phyloP scores from a whole-genome alignment of 2,113 vertebrate genomes.

The Ictidomys tridecemlineatus region DNA sequence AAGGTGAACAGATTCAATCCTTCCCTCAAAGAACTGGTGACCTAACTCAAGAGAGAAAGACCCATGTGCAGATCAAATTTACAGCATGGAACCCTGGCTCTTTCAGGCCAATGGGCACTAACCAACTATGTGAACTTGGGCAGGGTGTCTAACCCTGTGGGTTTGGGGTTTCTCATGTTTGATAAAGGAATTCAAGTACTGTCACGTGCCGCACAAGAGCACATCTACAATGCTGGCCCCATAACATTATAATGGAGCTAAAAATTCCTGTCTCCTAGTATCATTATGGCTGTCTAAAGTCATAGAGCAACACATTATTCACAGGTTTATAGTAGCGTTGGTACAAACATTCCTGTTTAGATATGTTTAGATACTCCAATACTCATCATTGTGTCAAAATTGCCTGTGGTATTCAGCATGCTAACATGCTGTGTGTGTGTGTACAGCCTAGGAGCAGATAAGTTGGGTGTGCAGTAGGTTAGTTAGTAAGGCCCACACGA shows the following conservation, averaged over 20 bases:
- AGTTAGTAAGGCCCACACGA: not conserved
- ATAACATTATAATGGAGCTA: not conserved
- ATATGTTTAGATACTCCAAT: not conserved
- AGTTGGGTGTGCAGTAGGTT: not conserved
- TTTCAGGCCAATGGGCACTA: not conserved
- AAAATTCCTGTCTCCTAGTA: not conserved
- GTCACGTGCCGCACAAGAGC: not conserved
- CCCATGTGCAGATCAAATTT: not conserved
- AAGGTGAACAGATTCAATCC: not conserved
- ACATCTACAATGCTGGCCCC: not conserved
- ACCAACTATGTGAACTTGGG: not conserved
- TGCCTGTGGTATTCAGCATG: not conserved
- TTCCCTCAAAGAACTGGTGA: not conserved
- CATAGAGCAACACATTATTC: not conserved
- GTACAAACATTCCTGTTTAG: not conserved
- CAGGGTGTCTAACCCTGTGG: not conserved
- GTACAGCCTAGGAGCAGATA: not conserved
- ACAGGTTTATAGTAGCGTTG: not conserved
- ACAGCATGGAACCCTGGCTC: not conserved
- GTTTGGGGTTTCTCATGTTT: not conserved
- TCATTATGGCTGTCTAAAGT: not conserved
- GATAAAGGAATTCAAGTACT: not conserved
- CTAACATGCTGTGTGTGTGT: too few species aligned
- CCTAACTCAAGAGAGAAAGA: not conserved
- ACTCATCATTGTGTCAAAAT: not conserved